phyloP scores from a whole-genome alignment of 1,140 invertebrate genomes.

The Cryptotermes secundus region DNA sequence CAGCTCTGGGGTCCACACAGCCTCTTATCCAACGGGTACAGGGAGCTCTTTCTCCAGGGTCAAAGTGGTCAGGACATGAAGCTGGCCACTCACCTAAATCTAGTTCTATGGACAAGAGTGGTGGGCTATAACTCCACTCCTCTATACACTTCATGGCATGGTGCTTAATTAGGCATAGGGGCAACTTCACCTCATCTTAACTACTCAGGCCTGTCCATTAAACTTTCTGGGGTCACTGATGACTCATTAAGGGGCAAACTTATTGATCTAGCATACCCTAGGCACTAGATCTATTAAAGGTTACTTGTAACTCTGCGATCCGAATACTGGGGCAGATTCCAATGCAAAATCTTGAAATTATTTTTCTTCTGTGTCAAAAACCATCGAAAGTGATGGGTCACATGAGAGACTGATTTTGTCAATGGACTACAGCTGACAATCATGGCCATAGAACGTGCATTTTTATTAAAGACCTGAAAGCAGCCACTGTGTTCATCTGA shows the following conservation, averaged over 20 bases:
- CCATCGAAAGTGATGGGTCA: not conserved
- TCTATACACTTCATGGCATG: too few species aligned
- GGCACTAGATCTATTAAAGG: not conserved
- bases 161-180: too few species aligned
- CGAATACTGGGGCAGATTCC: not conserved
- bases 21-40: too few species aligned
- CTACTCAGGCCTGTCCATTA: not conserved
- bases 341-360: not conserved
- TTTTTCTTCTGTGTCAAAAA: not conserved
- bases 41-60: too few species aligned
- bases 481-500: not conserved
- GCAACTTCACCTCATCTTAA: too few species aligned
- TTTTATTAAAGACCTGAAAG: not conserved
- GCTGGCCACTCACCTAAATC: too few species aligned
- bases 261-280: not conserved
- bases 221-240: not conserved
- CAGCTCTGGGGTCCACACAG: too few species aligned
- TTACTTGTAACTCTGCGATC: not conserved
- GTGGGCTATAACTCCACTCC: too few species aligned
- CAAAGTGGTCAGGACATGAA: too few species aligned
- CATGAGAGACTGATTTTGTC: slow-evolving; percentile 28
- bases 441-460: not conserved
- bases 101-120: too few species aligned
- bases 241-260: slow-evolving; percentile 13
- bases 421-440: slow-evolving; percentile 15